These are phyloP conservation scores for Oasisia sp. DNA, from an alignment of 2,888 invertebrate species.

Conservation along the genomic window DNA sequence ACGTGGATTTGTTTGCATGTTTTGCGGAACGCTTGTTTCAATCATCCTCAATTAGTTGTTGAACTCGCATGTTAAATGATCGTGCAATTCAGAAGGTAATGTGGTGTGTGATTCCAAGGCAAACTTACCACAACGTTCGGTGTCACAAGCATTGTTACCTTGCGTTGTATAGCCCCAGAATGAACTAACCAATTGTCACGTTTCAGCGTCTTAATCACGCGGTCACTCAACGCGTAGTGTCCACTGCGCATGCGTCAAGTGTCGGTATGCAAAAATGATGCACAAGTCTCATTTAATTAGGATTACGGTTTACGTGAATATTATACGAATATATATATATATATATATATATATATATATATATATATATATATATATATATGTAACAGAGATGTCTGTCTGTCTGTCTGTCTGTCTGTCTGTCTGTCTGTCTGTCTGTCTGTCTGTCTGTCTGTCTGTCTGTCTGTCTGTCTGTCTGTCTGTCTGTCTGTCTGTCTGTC, in stretches of 20 bases:
- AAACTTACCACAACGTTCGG: slow-evolving; percentile 78
- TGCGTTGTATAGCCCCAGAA: slow-evolving; percentile 78
- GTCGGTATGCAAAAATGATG: background rate
- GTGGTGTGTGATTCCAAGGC: background rate
- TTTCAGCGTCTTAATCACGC: slow-evolving; percentile 82
- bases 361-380: background rate
- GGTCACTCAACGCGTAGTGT: slow-evolving; percentile 43
- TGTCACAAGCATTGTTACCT: slow-evolving; percentile 75
- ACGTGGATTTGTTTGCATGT: too few relatives aligned
- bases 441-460: too few relatives aligned
- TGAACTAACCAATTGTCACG: slow-evolving; percentile 81
- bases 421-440: too few relatives aligned
- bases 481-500: too few relatives aligned
- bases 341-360: background rate
- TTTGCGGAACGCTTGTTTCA: too few relatives aligned
- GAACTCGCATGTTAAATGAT: too few relatives aligned
- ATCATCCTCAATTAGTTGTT: too few relatives aligned
- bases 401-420: too few relatives aligned
- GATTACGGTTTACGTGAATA: background rate
- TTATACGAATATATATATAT: background rate
- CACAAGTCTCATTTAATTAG: too few relatives aligned
- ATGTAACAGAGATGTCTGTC: too few relatives aligned
- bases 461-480: too few relatives aligned
- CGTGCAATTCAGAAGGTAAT: too few relatives aligned
- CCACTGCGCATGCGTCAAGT: background rate